Percentiles rank a stretch among this genome's conserved stretches.
Conservation (phyloP, 2,113 vertebrate species). For the Eclectus roratus region DNA sequence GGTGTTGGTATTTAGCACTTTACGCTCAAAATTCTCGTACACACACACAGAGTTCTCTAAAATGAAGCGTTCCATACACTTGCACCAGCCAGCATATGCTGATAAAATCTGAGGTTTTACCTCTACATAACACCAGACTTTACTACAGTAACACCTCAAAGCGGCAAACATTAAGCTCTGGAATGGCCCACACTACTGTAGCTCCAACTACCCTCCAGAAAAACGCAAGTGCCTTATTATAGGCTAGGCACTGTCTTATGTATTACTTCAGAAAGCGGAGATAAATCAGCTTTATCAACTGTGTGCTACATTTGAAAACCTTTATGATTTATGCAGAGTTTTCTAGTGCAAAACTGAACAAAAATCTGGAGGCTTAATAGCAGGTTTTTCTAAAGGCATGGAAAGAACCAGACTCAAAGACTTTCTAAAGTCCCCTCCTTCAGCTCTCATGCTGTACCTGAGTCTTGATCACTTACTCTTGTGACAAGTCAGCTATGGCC, state of each 20-base stretch:
- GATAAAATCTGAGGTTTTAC: not conserved
- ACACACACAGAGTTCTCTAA: not conserved
- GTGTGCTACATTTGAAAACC: not conserved
- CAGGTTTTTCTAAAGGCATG: not conserved
- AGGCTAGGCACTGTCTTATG: not conserved
- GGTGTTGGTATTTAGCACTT: constrained; percentile 78
- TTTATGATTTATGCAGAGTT: not conserved
- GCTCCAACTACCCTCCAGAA: not conserved
- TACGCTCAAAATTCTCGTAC: constrained; percentile 3
- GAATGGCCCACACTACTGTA: not conserved
- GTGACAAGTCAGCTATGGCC: not conserved
- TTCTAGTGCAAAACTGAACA: not conserved
- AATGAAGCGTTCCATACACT: not conserved
- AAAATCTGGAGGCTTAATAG: not conserved
- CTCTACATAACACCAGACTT: not conserved
- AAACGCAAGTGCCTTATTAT: not conserved
- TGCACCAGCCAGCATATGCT: not conserved
- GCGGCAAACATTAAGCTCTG: not conserved
- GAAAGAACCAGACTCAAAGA: not conserved
- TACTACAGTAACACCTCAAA: not conserved
- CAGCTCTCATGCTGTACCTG: not conserved
- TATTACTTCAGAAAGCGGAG: not conserved
- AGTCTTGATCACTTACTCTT: not conserved
- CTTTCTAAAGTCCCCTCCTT: not conserved
- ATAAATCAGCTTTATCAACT: not conserved